A percentile compares a stretch with the other conserved stretches of the same genome.
These are phyloP conservation scores for Microtus pennsylvanicus DNA, from an alignment of 2,113 vertebrate species.

Conservation along the genomic window DNA sequence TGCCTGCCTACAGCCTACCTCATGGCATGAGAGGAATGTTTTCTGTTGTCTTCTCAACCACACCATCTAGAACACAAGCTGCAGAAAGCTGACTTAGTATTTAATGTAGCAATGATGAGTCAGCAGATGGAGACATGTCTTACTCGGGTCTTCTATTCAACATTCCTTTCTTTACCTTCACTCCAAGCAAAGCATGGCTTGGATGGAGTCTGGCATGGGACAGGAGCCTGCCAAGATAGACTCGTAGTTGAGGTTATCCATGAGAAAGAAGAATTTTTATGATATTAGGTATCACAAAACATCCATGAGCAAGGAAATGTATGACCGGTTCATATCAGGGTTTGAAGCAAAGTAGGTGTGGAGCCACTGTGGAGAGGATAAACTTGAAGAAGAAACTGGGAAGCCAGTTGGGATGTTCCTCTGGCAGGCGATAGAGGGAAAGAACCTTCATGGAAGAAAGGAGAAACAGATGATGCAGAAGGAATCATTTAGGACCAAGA, in stretches of 20 bases:
- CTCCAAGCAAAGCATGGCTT: background rate
- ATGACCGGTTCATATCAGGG: background rate
- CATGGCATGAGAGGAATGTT: background rate
- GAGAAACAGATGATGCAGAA: background rate
- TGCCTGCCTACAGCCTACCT: background rate
- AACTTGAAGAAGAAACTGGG: background rate
- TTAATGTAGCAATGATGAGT: background rate
- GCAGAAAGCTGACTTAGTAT: background rate
- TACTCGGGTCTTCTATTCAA: background rate
- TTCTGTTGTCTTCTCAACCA: background rate
- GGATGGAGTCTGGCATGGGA: background rate
- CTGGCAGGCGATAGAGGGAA: background rate
- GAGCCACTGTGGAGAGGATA: background rate
- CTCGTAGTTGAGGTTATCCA: background rate
- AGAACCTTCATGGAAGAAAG: background rate
- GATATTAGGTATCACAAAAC: background rate
- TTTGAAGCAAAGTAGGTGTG: constrained; percentile 39
- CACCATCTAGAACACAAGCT: background rate
- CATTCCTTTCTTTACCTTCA: background rate
- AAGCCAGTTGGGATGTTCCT: background rate
- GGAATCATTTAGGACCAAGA: background rate
- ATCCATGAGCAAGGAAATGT: background rate
- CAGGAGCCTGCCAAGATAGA: background rate
- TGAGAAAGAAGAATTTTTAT: background rate
- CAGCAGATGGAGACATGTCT: background rate